A percentile compares a stretch with the other conserved stretches of the same genome.
Conservation (phyloP, 2,113 vertebrate species). For the Hippocampus mohnikei region DNA sequence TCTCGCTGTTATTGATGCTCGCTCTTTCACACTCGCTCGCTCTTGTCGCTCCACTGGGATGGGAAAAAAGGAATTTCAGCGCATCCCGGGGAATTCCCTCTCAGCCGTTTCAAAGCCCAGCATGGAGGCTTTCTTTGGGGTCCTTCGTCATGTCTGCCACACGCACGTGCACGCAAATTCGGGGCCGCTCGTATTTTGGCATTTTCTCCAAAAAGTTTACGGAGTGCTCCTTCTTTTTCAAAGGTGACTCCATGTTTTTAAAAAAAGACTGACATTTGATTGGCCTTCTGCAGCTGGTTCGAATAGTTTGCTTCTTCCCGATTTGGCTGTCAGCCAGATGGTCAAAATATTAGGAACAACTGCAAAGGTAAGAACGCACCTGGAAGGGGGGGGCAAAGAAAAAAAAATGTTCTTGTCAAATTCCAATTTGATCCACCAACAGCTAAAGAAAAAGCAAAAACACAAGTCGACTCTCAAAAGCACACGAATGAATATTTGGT, state of each 20-base stretch:
- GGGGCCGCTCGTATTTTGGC: background rate
- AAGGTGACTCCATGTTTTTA: no score
- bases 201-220: conserved; percentile 49
- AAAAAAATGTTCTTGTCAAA: background rate
- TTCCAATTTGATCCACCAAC: background rate
- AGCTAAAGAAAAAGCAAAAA: no score
- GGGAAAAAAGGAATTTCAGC: conserved; percentile 58
- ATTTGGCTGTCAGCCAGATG: background rate
- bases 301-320: background rate
- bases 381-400: no score
- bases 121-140: conserved; percentile 49
- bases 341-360: background rate
- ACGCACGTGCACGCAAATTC: background rate
- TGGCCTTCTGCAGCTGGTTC: background rate
- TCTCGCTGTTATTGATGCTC: conserved; percentile 87
- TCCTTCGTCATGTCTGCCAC: background rate
- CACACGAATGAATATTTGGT: no score
- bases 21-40: conserved; percentile 2
- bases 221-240: background rate
- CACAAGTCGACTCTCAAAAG: no score
- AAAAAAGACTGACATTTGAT: background rate
- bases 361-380: background rate
- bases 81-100: conserved; percentile 76
- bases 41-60: conserved; percentile 43
- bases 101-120: conserved; percentile 77